Base-by-base conservation (phyloP, 2,888 invertebrate species). In the Zaprionus lineosus region DNA sequence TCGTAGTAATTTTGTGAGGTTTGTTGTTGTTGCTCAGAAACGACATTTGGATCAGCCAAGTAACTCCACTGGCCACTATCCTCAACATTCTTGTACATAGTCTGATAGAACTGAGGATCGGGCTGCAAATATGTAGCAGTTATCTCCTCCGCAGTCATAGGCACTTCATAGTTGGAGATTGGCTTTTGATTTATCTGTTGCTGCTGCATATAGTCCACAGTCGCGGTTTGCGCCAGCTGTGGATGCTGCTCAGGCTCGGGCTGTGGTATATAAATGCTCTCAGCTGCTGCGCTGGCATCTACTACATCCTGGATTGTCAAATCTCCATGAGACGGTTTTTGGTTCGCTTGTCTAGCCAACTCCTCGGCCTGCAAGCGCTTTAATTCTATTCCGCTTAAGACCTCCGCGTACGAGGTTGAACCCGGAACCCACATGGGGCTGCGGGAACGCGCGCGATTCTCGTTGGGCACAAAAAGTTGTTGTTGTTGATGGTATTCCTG, bases 351-450 rank as follows among this genome's bases (percentile, higher is more conserved):
- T 11, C 74, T 56, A 7, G 84, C 84, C 31, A 77, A 19, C 41
- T 78, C 67, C 26, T 65, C 59, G 18, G 68, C 70, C 37, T 79
- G 74, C 16, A 86, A 53, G 3, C 86, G 84, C 47, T 88, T 88
- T 11, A 89, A 44, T 67, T 89, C 89, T 83, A 91, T 88, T 5
- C 95, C 95, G 74, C 93, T 92, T 60, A 96, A 92, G 66, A 96
- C 94, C 90, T 95, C 95, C 39, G 96, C 95, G 88, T 96, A 96
- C 37, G 95, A 93, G 39, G 94, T 93, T 15, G 93, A 93, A 19
- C 94, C 95, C 2, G 93, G 94, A 33, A 91, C 88, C 95, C 95
- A 95, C 87, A 94, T 92, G 9, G 95, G 94, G 88, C 94, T 94
- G 33, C 92, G 92, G 0, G 94, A 94, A 70, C 94, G 91, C n/a